Evolutionary conservation across 2,797 vertebrate species (phyloP), one percentile per base, ranked within the genome.

Genomic region (Tadarida brasiliensis): DNA sequence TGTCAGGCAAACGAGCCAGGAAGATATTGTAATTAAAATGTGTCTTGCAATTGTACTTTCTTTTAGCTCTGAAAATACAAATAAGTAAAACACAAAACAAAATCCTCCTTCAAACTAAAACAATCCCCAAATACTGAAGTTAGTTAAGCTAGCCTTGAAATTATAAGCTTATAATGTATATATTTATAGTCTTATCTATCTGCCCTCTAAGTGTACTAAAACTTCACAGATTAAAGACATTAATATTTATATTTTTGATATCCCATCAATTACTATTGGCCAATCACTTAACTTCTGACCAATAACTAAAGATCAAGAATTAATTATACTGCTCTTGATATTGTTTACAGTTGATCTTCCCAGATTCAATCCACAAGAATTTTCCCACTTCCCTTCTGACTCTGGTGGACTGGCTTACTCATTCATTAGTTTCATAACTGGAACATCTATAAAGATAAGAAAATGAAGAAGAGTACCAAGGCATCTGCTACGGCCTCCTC

Each of bases 401-500:
- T 57, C 33, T 35, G 33, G 17, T 16, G 3, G 11, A 67, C 49
- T 81, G 39, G 15, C 17, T 91, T 26, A 24, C 83, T 68, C n/a
- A 78, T 1, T 63, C 14, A 51, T 39, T 28, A n/a, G n/a, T 56
- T 85, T 67, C 59, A n/a, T 17, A 70, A 84, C 1, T 56, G 47
- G 28, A 70, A 83, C 33, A 71, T 86, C 19, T 65, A 47, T 8
- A 88, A 57, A 2, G 24, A 91, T 39, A 92, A 85, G 30, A 35
- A 93, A 91, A 94, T 35, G 35, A 61, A 94, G 80, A 70, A 85
- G 59, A 93, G 81, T 99, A 99, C 99, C 99, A 99, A 98, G 49
- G 99, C 99, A 86, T 99, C 99, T 65, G 99, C 99, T 1, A 99
- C 99, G 0, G 99, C 99, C 96, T 99, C 99, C 97, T 99, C 99